Percentiles rank a stretch among this genome's conserved stretches.
phyloP scores from a whole-genome alignment of 2,888 invertebrate species.

The Elysia crispata region DNA sequence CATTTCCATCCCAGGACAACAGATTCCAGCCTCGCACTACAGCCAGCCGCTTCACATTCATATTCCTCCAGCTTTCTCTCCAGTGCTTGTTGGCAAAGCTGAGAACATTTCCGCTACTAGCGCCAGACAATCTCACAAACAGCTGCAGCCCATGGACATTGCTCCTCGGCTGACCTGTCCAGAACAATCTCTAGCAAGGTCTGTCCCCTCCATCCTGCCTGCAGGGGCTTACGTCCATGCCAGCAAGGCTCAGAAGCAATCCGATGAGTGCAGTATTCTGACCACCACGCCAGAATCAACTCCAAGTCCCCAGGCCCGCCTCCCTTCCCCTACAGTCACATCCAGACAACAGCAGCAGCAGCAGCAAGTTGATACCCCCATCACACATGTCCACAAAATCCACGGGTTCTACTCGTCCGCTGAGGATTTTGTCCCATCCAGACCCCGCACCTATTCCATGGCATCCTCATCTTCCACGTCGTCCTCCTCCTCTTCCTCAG shows the following conservation, averaged over 20 bases:
- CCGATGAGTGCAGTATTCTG: no score
- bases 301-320: no score
- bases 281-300: no score
- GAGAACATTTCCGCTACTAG: not conserved
- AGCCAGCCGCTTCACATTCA: slow-evolving; percentile 44
- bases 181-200: not conserved
- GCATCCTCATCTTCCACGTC: slow-evolving; percentile 39
- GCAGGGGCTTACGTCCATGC: no score
- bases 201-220: no score
- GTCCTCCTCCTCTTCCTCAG: slow-evolving; percentile 34
- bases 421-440: slow-evolving; percentile 15
- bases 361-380: not conserved
- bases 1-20: not conserved
- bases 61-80: slow-evolving; percentile 34
- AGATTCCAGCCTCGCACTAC: not conserved
- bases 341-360: not conserved
- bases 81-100: slow-evolving; percentile 19
- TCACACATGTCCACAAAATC: not conserved
- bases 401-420: not conserved
- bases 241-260: no score
- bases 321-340: no score
- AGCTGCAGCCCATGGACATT: not conserved
- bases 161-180: not conserved
- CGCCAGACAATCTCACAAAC: not conserved
- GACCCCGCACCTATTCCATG: slow-evolving; percentile 41